phyloP scores from a whole-genome alignment of 2,113 vertebrate species.

The Rhineura floridana region DNA sequence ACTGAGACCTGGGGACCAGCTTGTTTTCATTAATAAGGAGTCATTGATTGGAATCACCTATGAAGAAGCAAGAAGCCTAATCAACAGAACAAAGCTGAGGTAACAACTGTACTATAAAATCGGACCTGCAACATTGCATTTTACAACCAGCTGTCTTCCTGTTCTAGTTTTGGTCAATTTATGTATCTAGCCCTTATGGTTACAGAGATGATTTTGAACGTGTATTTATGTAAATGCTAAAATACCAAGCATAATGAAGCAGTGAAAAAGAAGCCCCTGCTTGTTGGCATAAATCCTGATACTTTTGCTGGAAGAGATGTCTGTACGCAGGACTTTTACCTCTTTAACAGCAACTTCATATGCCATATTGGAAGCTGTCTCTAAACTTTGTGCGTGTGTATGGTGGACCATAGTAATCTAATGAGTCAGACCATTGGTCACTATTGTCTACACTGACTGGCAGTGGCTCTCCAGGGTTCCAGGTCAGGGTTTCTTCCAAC shows the following conservation, averaged over 20 bases:
- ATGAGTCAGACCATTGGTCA: too few relatives aligned
- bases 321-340: background rate
- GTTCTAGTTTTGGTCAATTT: background rate
- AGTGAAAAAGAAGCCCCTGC: background rate
- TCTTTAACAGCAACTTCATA: background rate
- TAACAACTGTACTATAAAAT: slow-evolving; percentile 56
- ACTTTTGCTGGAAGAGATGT: background rate
- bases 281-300: background rate
- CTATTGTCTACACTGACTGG: too few relatives aligned
- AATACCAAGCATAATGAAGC: background rate
- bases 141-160: background rate
- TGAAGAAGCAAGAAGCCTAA: slow-evolving; percentile 89
- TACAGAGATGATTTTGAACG: background rate
- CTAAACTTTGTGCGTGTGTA: background rate
- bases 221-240: background rate
- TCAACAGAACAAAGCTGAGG: slow-evolving; percentile 86
- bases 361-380: background rate
- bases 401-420: too few relatives aligned
- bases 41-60: slow-evolving; percentile 91
- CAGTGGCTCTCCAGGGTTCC: too few relatives aligned
- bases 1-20: slow-evolving; percentile 90
- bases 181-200: background rate
- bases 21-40: slow-evolving; percentile 93
- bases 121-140: background rate
- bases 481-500: too few relatives aligned